A percentile compares a stretch with the other conserved stretches of the same genome.
Evolutionary conservation across 2,113 vertebrate species (phyloP).

Genomic region (Colinus virginianus): DNA sequence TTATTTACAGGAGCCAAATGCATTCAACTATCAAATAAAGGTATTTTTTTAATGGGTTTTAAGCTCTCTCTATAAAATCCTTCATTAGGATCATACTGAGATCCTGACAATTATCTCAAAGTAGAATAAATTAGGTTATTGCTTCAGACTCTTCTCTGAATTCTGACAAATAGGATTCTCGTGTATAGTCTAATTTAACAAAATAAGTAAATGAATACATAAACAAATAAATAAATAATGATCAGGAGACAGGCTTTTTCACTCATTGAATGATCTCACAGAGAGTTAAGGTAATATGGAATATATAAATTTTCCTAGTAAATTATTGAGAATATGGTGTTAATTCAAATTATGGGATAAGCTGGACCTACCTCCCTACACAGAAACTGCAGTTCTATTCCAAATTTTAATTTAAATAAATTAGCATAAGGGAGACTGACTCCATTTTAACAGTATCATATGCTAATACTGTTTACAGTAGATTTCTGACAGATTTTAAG

Average conservation of each 20-base stretch:
- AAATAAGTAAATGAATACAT: neutral
- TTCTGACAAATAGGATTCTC: neutral
- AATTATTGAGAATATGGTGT: neutral
- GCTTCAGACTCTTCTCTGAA: neutral
- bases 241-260: neutral
- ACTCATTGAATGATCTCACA: neutral
- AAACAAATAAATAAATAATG: neutral
- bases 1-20: neutral
- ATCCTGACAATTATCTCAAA: neutral
- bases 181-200: neutral
- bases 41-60: neutral
- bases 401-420: neutral
- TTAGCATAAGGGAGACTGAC: neutral
- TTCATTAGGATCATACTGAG: neutral
- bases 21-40: neutral
- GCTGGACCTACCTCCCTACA: neutral
- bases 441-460: neutral
- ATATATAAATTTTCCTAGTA: neutral
- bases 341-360: neutral
- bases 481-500: neutral
- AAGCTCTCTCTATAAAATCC: neutral
- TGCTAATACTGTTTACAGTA: neutral
- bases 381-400: neutral
- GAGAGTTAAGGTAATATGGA: neutral
- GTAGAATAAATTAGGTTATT: neutral